Evolutionary conservation across 2,797 vertebrate species (phyloP), one percentile per base, ranked within the genome.

Genomic region (Protosalanx chinensis): DNA sequence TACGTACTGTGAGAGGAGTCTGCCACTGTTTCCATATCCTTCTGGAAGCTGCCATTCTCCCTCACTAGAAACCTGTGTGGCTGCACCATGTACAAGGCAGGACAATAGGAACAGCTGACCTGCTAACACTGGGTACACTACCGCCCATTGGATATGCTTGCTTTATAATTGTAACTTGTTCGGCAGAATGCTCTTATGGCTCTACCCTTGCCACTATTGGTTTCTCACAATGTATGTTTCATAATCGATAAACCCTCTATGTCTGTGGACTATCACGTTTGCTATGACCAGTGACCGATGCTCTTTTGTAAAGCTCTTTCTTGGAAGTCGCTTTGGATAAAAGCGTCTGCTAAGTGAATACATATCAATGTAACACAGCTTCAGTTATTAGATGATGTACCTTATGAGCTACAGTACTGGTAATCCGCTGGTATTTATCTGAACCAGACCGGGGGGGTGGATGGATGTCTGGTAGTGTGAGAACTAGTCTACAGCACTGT

Each of bases 11-110:
- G 67, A 58, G 30, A 67, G 67, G 51, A 58, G 53, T 33, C 67
- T 23, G 53, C 30, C 32, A 12, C 12, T 18, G 18, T 6, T 8
- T 27, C n/a, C 59, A 51, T 33, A 72, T 61, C 64, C 46, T 1
- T 57, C 64, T 67, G 71, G 35, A 57, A 61, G 20, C 20, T 46
- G 46, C 10, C 53, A 72, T n/a, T 67, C 41, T 57, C 49, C 23
- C 29, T 67, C 56, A 15, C 10, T n/a, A 65, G 37, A 51, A 32
- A 57, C 51, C 49, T 41, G 56, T 12, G 29, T 67, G 23, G 20
- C 46, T 30, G 4, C n/a, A 53, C 49, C 32, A 30, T 58, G 66
- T 57, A 68, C 16, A 27, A 23, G 13, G 10, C 12, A 29, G 27
- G 7, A 56, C 51, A 56, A 56, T 56, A 56, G 16, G 18, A 56